Percentiles rank a stretch among this genome's conserved stretches.
Conservation (phyloP, 2,888 invertebrate genomes). For the Stratiomys singularior region DNA sequence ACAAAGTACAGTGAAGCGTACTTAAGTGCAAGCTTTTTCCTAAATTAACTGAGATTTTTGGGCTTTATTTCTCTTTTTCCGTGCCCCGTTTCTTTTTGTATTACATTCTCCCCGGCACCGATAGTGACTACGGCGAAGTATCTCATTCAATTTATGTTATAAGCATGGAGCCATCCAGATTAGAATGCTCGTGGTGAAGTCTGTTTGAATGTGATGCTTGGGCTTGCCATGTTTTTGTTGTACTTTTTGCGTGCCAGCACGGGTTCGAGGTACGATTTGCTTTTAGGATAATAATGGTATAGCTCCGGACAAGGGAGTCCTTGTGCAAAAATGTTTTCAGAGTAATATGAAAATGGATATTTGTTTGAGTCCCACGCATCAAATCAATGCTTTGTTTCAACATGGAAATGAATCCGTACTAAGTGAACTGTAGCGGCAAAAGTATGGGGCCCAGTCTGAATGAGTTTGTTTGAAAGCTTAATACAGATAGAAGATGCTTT, state of each 20-base stretch:
- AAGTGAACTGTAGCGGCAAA: neutral
- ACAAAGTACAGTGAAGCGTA: conserved; percentile 48
- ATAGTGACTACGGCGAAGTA: conserved; percentile 33
- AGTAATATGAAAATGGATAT: conserved; percentile 33
- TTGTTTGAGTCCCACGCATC: conserved; percentile 28
- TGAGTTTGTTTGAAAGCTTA: neutral
- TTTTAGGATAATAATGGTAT: neutral
- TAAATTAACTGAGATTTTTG: conserved; percentile 52
- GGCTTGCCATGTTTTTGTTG: neutral
- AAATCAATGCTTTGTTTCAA: conserved; percentile 39
- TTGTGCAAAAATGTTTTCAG: conserved; percentile 10
- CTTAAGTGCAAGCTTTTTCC: conserved; percentile 50
- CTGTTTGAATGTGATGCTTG: no score
- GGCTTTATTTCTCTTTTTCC: conserved; percentile 36
- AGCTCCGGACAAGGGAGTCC: neutral
- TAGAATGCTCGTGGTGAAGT: conserved; percentile 24
- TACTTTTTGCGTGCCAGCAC: neutral
- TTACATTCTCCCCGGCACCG: neutral
- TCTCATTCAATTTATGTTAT: conserved; percentile 46
- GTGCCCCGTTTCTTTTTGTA: neutral
- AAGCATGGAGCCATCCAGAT: conserved; percentile 43
- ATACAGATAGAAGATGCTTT: conserved; percentile 8
- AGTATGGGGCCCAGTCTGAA: neutral
- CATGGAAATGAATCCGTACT: conserved; percentile 31
- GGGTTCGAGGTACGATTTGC: conserved; percentile 10